Evolutionary conservation across 2,797 vertebrate species (phyloP), one percentile per base, ranked within the genome.

Genomic region (Trachops cirrhosus): DNA sequence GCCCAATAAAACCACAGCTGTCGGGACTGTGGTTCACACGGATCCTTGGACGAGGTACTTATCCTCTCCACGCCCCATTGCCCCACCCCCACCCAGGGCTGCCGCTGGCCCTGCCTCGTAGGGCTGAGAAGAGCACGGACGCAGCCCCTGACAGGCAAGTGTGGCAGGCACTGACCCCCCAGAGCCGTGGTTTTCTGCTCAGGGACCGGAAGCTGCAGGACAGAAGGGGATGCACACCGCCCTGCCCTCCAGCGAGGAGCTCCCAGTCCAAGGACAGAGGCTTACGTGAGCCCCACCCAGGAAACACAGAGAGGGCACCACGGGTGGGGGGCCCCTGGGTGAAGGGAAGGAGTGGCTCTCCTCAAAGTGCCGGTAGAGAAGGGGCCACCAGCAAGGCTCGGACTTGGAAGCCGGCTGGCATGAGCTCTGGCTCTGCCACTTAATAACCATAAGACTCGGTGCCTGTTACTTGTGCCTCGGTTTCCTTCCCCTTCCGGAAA

Each of bases 401-500:
- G 75, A 59, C 39, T 10, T 48, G 10, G 67, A 41, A 64, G 75
- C 16, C 6, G 26, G 41, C 4, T 3, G 39, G 19, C 32, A 5
- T 4, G 10, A 18, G 46, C 70, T 29, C 41, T 34, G 68, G 16
- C 83, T 52, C 80, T 84, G 71, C 62, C 68, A 34, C 46, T 67
- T 44, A 68, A 10, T 18, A 59, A 34, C 5, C 22, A 3, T 7
- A 52, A 46, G 73, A 77, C 16, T 74, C 10, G 9, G 39, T 39
- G 26, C 32, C 7, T 7, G 3, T 12, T 50, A 22, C 7, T 29
- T 21, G 37, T 37, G 32, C 21, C 77, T 93, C 22, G 0, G 46
- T 75, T 78, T 88, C 71, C 71, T 78, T 88, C 71, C 71, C 46
- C 50, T 82, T 54, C 73, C 73, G 77, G n/a, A 86, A 62, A 80